Base-by-base conservation (phyloP, 2,888 invertebrate species). In the Oligia latruncula region DNA sequence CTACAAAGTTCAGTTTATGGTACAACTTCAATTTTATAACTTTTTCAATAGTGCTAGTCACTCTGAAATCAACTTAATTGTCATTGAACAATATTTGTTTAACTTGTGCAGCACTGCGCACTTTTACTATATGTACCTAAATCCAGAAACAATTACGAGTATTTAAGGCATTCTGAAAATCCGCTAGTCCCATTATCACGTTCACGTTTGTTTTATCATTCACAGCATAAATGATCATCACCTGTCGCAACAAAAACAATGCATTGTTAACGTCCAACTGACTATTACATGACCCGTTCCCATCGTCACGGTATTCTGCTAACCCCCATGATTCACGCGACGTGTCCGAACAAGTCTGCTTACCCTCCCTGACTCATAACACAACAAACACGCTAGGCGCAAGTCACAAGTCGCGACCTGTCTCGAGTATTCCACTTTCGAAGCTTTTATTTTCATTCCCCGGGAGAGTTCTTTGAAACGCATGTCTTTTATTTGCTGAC, bases 351-450 rank as follows among this genome's bases (percentile, higher is more conserved):
- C 89, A 52, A 58, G 88, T 82, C 65, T 77, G 66, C 70, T 35
- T 60, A 79, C 65, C 75, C 76, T 52, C 43, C 79, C 75, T 86
- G 83, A 88, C 76, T 88, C 86, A 88, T n/a, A n/a, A n/a, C n/a
- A n/a, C n/a, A 71, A 82, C 35, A 77, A 84, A 82, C 55, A 80
- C 40, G 1, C 71, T 23, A 4, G 46, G 72, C 76, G 72, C 89
- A 81, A 71, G 86, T 88, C 76, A 71, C 89, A 81, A 71, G 86
- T 88, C 73, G 76, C 76, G 72, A 90, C 90, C 65, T 84, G 88
- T 62, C 83, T 81, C 55, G 64, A 77, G 73, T 49, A 84, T 84
- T 83, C 68, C 49, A 80, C 76, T 79, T 88, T 81, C 67, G 58
- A 79, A 82, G 83, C 81, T 86, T 87, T 89, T 89, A 88, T 90